These are phyloP conservation scores for Centroberyx gerrardi DNA, from an alignment of 2,797 vertebrate species.

Conservation along the genomic window DNA sequence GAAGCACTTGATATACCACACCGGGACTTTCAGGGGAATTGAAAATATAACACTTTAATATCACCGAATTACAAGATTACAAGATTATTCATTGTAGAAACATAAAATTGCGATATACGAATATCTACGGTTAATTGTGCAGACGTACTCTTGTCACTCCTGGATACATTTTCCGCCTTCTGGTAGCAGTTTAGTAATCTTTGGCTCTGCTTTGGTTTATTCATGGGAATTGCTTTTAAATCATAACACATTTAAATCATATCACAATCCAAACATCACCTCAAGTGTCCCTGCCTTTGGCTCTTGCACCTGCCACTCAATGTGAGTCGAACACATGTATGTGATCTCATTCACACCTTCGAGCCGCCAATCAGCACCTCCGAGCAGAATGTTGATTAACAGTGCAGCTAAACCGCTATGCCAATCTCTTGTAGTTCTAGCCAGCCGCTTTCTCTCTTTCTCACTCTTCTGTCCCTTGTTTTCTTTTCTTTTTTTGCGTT, in stretches of 20 bases:
- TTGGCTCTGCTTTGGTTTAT: conserved; percentile 1
- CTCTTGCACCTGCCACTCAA: conserved; percentile 50
- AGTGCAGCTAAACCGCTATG: conserved; percentile 22
- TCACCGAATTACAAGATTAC: too few species aligned
- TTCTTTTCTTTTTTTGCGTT: conserved; percentile 48
- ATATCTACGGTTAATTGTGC: not conserved
- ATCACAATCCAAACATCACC: conserved; percentile 31
- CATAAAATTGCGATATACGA: not conserved
- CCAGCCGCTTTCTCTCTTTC: conserved; percentile 24
- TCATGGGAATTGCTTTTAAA: not conserved
- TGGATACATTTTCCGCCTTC: too few species aligned
- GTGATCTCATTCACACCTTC: conserved; percentile 62
- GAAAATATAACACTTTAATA: too few species aligned
- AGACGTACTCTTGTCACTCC: not conserved
- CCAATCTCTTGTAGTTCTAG: conserved; percentile 33
- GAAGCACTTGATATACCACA: too few species aligned
- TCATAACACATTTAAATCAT: not conserved
- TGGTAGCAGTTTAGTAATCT: too few species aligned
- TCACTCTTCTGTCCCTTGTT: conserved; percentile 20
- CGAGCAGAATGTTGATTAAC: conserved; percentile 50
- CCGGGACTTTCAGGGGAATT: too few species aligned
- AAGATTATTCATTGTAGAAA: too few species aligned
- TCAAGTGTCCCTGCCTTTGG: conserved; percentile 11
- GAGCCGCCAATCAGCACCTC: conserved; percentile 59
- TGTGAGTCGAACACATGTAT: conserved; percentile 26